Evolutionary conservation across 2,113 vertebrate genomes (phyloP), one percentile per base, ranked within the genome.

Genomic region (Archocentrus centrarchus): DNA sequence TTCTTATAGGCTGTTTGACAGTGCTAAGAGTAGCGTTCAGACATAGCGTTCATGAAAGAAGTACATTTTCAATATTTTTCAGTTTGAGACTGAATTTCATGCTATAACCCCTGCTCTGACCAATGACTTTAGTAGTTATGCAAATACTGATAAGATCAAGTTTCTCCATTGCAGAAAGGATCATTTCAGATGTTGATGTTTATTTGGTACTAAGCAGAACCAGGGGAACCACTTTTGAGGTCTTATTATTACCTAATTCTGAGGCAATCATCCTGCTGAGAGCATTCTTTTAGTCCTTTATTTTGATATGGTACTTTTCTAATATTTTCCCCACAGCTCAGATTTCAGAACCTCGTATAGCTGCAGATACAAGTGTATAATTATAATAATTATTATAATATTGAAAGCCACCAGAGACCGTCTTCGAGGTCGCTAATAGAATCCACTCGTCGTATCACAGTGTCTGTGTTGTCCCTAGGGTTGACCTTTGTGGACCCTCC

Each of bases 381-480:
- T 35, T 35, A 35, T 35, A 35, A 35, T 35, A 35, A 35, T 35
- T 14, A 15, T 50, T 22, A 47, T 41, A 27, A 0, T 27, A 2
- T 9, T 68, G 64, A 27, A 30, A 30, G 15, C 41, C 11, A 30
- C 5, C 22, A 68, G 64, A 2, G 0, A 39, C 22, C 3, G n/a
- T 44, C 39, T 0, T 0, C 41, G 4, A 24, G 13, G n/a, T 6
- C 39, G 1, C 39, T 39, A 10, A 5, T 24, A 66, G 22, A 66
- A 22, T 44, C 41, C 24, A 68, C 13, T 47, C 44, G 27, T 70
- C 41, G 22, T 50, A 9, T 70, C 22, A 20, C 41, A 11, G 61
- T 27, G 27, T 27, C 27, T 27, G 27, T 27, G 27, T 27, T 27
- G 60, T 37, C 9, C 32, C 17, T 1, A 30, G 41, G 2, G 66